A percentile compares a stretch with the other conserved stretches of the same genome.
These are phyloP conservation scores for Brachypteracias leptosomus DNA, from an alignment of 2,113 vertebrate species.

Conservation along the genomic window DNA sequence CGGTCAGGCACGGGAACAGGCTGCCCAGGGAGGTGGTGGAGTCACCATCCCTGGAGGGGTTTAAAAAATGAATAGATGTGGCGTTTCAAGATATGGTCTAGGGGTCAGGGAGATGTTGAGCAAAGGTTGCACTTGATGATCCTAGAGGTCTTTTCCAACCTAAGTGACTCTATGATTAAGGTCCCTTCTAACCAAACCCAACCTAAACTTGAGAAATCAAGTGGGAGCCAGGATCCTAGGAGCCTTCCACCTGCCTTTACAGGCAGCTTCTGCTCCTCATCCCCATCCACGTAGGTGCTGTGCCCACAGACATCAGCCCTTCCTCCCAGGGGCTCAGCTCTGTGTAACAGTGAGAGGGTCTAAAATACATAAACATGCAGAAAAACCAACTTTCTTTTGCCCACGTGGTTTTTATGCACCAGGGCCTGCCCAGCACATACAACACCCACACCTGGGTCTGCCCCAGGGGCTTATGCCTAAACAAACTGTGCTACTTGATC, in stretches of 20 bases:
- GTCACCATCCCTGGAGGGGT: no score
- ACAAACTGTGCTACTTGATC: neutral
- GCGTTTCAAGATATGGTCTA: no score
- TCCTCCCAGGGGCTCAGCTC: neutral
- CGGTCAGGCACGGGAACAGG: no score
- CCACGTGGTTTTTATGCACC: neutral
- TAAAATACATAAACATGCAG: neutral
- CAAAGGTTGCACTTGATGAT: no score
- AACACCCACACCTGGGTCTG: neutral
- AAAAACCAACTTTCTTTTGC: neutral
- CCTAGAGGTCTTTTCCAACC: no score
- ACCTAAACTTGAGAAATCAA: neutral
- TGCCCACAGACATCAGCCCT: accelerated
- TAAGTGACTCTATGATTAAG: no score
- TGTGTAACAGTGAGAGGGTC: neutral
- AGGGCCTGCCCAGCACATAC: neutral
- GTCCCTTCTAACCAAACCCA: no score
- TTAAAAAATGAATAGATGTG: no score
- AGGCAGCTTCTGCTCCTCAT: neutral
- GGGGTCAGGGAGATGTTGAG: no score
- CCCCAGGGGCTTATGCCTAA: neutral
- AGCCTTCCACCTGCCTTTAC: neutral
- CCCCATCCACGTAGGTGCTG: neutral
- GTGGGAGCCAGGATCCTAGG: neutral
- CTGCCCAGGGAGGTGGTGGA: no score